These are phyloP conservation scores for Polydrusus tereticollis DNA, from an alignment of 2,888 invertebrate species.

Conservation along the genomic window DNA sequence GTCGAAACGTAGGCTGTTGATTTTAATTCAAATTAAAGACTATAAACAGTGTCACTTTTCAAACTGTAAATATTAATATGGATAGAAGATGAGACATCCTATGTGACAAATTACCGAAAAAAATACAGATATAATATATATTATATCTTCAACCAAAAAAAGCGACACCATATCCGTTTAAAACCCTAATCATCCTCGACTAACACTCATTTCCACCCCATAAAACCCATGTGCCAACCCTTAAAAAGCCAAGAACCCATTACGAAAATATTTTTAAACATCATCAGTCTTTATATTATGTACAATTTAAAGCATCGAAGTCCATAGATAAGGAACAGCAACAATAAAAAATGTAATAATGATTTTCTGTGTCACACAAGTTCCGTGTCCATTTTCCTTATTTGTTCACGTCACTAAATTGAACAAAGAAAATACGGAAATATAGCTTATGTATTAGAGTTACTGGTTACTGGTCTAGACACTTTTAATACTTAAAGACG, in stretches of 20 bases:
- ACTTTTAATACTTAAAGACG: neutral
- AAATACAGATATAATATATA: neutral
- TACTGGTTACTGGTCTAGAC: neutral
- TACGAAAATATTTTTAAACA: slow-evolving; percentile 15
- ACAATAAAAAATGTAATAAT: neutral
- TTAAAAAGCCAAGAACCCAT: slow-evolving; percentile 23
- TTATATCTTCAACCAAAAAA: slow-evolving; percentile 13
- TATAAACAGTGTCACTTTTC: no score
- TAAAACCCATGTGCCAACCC: slow-evolving; percentile 28
- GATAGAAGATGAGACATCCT: neutral
- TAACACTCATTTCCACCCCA: slow-evolving; percentile 33
- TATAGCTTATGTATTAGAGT: no score
- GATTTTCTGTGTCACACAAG: no score
- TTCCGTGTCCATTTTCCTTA: no score
- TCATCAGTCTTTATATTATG: neutral
- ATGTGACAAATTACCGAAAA: neutral
- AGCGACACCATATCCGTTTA: slow-evolving; percentile 17
- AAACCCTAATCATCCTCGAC: slow-evolving; percentile 18
- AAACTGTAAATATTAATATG: no score
- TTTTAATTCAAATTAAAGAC: no score
- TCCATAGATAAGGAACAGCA: neutral
- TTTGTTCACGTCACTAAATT: no score
- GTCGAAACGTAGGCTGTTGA: no score
- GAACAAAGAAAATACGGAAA: no score
- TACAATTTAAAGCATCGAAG: neutral